phyloP scores from a whole-genome alignment of 2,888 invertebrate genomes.

The Drosophila histrio region DNA sequence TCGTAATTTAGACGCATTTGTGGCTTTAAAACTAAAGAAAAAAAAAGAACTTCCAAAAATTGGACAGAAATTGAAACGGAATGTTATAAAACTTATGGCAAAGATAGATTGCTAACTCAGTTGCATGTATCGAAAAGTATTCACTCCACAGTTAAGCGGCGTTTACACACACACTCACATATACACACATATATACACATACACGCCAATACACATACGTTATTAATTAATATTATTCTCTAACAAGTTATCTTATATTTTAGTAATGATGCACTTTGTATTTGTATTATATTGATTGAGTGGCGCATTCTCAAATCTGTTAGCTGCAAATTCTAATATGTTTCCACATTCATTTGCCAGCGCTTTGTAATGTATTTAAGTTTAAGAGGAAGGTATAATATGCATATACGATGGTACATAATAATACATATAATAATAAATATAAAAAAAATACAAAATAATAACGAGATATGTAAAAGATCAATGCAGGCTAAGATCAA shows the following conservation, averaged over 20 bases:
- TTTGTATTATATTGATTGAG: constrained; percentile 45
- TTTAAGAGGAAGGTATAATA: constrained; percentile 54
- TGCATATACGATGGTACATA: constrained; percentile 53
- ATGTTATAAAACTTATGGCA: constrained; percentile 29
- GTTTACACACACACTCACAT: constrained; percentile 23
- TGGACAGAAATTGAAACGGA: constrained; percentile 25
- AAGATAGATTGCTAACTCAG: constrained; percentile 35
- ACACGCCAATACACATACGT: constrained; percentile 25
- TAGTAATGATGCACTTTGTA: constrained; percentile 66
- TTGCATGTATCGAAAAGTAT: constrained; percentile 58
- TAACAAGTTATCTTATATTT: constrained; percentile 61
- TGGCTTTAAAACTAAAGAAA: constrained; percentile 55
- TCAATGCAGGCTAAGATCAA: constrained; percentile 49
- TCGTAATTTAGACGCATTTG: constrained; percentile 57
- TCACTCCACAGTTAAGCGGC: constrained; percentile 37
- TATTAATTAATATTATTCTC: constrained; percentile 56
- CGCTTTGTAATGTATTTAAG: constrained; percentile 67
- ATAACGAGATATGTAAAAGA: constrained; percentile 16
- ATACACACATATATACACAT: constrained; percentile 17
- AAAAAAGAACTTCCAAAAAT: constrained; percentile 35
- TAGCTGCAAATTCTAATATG: constrained; percentile 56
- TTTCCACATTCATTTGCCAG: constrained; percentile 63
- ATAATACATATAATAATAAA: constrained; percentile 54
- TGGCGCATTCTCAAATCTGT: constrained; percentile 51
- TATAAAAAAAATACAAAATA: constrained; percentile 52